Conservation (phyloP, 2,888 invertebrate species). For the Piscicola geometra region DNA sequence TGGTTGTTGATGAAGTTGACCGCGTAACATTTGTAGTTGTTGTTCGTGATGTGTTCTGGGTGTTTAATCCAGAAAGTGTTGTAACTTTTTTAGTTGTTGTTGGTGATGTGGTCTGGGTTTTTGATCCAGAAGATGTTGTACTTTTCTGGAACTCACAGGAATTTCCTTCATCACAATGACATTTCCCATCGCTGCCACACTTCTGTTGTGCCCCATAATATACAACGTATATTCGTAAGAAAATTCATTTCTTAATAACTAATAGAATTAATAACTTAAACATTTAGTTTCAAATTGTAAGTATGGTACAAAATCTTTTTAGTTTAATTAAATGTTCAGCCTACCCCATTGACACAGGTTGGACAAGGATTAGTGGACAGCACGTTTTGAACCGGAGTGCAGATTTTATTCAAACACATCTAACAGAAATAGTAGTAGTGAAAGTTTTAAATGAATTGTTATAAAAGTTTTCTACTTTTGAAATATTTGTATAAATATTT, state of each 20-base stretch:
- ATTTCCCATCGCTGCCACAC: neutral
- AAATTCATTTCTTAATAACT: no score
- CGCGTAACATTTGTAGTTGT: no score
- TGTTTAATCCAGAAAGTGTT: neutral
- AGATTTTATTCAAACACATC: no score
- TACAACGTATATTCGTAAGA: no score
- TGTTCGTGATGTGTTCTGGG: neutral
- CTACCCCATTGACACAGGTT: neutral
- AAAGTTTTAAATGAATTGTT: neutral
- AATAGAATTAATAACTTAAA: no score
- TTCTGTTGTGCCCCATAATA: no score
- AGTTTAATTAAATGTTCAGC: neutral
- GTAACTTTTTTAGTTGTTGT: neutral
- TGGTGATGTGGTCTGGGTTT: neutral
- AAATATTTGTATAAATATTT: neutral
- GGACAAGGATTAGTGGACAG: neutral
- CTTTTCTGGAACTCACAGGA: neutral
- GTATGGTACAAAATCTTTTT: no score
- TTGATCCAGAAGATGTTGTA: neutral
- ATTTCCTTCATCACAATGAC: neutral
- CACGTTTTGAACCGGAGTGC: neutral
- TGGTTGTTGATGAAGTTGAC: no score
- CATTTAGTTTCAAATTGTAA: no score
- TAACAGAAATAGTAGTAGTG: neutral
- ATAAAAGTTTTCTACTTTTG: neutral